Conservation (phyloP, 2,888 invertebrate genomes). For the Nomada fucata region DNA sequence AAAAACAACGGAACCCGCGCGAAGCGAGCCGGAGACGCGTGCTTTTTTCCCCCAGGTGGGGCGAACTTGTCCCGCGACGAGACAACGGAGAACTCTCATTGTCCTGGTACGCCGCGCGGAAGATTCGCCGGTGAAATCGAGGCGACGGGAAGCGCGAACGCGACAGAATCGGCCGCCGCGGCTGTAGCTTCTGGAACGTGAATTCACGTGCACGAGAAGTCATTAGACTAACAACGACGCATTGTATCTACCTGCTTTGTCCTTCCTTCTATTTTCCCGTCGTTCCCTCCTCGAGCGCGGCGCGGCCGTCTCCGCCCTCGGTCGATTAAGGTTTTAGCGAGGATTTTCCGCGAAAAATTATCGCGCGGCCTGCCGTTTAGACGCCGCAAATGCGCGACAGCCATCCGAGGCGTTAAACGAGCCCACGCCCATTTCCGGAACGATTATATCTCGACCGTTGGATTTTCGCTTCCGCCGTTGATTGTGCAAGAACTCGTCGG, state of each 20-base stretch:
- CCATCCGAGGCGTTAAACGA: constrained; percentile 37
- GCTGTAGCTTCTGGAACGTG: constrained; percentile 8
- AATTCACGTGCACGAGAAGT: constrained; percentile 39
- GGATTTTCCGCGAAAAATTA: constrained; percentile 61
- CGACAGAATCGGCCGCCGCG: no score
- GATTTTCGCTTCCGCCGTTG: constrained; percentile 5
- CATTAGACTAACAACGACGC: constrained; percentile 61
- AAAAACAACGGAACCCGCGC: background rate
- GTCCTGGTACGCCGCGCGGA: background rate
- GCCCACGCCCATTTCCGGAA: constrained; percentile 56
- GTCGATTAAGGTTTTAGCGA: constrained; percentile 71
- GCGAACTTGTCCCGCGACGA: constrained; percentile 26
- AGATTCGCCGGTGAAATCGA: constrained; percentile 26
- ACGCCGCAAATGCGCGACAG: constrained; percentile 35
- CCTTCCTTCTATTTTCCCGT: background rate
- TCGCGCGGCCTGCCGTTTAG: constrained; percentile 22
- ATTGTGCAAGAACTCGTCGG: background rate
- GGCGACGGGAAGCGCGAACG: background rate
- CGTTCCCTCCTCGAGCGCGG: background rate
- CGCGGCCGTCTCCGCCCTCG: constrained; percentile 18
- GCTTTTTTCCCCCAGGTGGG: constrained; percentile 41
- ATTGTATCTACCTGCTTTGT: constrained; percentile 49
- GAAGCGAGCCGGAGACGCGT: constrained; percentile 23
- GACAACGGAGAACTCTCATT: background rate
- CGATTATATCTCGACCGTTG: constrained; percentile 48